Evolutionary conservation across 2,888 invertebrate species (phyloP).

Genomic region (Pyrrhosoma nymphula): DNA sequence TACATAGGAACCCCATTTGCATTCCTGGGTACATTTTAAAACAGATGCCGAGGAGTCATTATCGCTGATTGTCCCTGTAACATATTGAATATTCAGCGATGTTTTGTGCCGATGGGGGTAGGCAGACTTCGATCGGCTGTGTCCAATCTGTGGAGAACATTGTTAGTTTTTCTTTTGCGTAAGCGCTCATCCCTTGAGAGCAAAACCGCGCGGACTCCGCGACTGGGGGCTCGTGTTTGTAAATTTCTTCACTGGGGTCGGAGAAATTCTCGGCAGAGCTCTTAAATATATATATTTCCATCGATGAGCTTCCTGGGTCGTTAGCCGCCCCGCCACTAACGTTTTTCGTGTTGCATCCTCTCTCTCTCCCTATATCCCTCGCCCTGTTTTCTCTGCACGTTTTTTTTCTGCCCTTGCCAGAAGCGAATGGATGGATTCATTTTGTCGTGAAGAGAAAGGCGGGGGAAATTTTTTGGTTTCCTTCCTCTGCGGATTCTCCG

Average conservation of each 20-base stretch:
- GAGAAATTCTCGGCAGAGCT: neutral
- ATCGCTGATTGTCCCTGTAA: constrained; percentile 54
- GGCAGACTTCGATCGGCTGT: constrained; percentile 20
- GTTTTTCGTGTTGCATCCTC: neutral
- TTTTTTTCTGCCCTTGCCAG: neutral
- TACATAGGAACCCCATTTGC: constrained; percentile 33
- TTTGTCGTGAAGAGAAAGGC: neutral
- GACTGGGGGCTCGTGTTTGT: neutral
- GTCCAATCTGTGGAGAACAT: constrained; percentile 38
- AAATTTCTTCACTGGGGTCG: neutral
- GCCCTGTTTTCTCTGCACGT: too few species aligned
- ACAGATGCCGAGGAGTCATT: constrained; percentile 41
- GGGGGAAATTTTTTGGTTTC: neutral
- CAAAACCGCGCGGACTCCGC: neutral
- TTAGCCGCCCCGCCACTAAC: constrained; percentile 32
- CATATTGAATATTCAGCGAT: constrained; percentile 63
- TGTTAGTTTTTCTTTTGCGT: constrained; percentile 5
- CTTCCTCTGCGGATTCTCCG: neutral
- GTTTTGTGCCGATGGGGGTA: constrained; percentile 15
- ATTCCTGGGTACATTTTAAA: constrained; percentile 41
- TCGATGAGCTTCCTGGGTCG: constrained; percentile 51
- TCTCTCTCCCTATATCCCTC: neutral
- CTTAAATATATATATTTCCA: constrained; percentile 12
- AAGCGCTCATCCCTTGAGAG: neutral
- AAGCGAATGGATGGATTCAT: constrained; percentile 42